These are phyloP conservation scores for Microtus pennsylvanicus DNA, from an alignment of 2,113 vertebrate genomes.

Conservation along the genomic window DNA sequence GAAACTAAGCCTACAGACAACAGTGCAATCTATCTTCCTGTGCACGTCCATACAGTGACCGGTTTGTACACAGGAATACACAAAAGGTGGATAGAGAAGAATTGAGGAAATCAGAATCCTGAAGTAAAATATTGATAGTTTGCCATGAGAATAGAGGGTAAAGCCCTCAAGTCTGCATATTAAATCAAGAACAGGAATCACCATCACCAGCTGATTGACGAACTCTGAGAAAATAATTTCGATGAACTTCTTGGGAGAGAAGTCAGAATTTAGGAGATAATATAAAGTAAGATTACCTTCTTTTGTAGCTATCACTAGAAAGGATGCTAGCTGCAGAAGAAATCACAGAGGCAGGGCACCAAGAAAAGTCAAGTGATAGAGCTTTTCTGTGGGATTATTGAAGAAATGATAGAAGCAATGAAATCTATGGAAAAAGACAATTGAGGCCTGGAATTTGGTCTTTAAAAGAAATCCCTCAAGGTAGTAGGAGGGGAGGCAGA, in stretches of 20 bases:
- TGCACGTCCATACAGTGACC: background rate
- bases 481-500: background rate
- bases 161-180: background rate
- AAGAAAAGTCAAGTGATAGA: background rate
- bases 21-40: background rate
- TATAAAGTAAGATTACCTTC: background rate
- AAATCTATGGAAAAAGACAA: background rate
- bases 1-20: background rate
- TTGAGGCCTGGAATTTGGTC: background rate
- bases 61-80: background rate
- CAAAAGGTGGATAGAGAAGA: background rate
- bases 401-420: background rate
- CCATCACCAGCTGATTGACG: background rate
- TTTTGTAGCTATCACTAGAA: background rate
- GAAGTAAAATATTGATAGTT: background rate
- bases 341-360: background rate
- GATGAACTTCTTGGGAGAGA: background rate
- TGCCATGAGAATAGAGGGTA: background rate
- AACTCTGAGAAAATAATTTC: conserved; percentile 12
- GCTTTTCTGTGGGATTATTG: background rate
- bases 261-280: background rate
- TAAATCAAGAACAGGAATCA: background rate
- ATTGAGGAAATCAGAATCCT: background rate
- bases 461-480: background rate
- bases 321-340: background rate